These are phyloP conservation scores for Oryctolagus cuniculus DNA, from an alignment of 2,113 vertebrate species.

Conservation along the genomic window DNA sequence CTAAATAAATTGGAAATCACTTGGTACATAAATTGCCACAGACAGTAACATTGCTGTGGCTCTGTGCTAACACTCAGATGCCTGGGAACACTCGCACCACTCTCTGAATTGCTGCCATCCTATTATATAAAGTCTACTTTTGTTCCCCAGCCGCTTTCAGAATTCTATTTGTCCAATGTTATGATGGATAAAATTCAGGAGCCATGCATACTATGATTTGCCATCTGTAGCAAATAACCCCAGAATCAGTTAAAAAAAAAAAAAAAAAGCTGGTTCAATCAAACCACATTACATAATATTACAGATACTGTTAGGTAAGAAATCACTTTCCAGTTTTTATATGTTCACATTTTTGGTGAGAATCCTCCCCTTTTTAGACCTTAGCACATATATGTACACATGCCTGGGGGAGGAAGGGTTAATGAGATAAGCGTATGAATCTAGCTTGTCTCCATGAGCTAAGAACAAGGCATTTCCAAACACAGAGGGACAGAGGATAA, in stretches of 20 bases:
- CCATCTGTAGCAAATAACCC: background rate
- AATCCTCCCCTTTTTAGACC: background rate
- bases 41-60: background rate
- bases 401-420: background rate
- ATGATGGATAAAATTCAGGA: constrained; percentile 45
- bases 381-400: too few species aligned
- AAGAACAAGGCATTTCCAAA: background rate
- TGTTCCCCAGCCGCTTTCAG: background rate
- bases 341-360: background rate
- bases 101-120: background rate
- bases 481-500: background rate
- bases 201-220: background rate
- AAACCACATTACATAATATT: background rate
- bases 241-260: background rate
- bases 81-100: background rate
- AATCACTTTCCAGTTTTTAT: background rate
- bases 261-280: background rate
- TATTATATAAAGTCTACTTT: constrained; percentile 3
- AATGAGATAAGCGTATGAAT: too few species aligned
- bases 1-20: background rate
- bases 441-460: background rate
- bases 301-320: background rate
- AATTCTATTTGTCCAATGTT: constrained; percentile 22
- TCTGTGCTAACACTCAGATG: background rate
- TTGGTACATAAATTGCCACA: background rate